These are phyloP conservation scores for Gouania willdenowi DNA, from an alignment of 2,797 vertebrate genomes.

Conservation along the genomic window DNA sequence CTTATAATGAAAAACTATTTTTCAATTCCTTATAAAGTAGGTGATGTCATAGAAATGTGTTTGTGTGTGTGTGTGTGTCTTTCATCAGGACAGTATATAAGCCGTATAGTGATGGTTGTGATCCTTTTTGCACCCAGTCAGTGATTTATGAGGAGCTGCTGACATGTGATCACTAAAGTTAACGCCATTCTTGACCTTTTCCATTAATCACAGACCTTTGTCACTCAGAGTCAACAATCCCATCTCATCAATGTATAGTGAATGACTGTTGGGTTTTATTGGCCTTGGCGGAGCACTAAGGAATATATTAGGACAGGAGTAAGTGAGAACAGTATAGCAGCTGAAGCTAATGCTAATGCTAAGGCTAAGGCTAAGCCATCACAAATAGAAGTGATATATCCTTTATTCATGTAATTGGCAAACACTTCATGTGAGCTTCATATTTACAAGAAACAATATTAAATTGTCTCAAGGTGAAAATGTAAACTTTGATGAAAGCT, in stretches of 20 bases:
- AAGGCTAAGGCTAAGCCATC: no score
- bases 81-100: neutral
- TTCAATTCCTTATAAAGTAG: no score
- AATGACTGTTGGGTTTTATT: conserved; percentile 5
- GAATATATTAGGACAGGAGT: no score
- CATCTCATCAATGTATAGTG: neutral
- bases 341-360: no score
- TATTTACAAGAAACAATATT: no score
- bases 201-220: conserved; percentile 9
- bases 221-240: neutral
- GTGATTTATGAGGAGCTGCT: conserved; percentile 2
- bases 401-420: no score
- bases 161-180: conserved; percentile 29
- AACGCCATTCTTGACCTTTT: conserved; percentile 6
- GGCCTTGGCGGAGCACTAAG: conserved; percentile 11
- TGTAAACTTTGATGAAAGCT: no score
- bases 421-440: no score
- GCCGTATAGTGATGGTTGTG: neutral
- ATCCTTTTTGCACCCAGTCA: neutral
- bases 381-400: no score
- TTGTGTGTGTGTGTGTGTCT: neutral
- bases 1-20: no score
- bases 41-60: neutral
- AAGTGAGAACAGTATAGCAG: no score
- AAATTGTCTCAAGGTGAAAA: no score